phyloP scores from a whole-genome alignment of 2,888 invertebrate genomes.

The Rhodophaea formosa region DNA sequence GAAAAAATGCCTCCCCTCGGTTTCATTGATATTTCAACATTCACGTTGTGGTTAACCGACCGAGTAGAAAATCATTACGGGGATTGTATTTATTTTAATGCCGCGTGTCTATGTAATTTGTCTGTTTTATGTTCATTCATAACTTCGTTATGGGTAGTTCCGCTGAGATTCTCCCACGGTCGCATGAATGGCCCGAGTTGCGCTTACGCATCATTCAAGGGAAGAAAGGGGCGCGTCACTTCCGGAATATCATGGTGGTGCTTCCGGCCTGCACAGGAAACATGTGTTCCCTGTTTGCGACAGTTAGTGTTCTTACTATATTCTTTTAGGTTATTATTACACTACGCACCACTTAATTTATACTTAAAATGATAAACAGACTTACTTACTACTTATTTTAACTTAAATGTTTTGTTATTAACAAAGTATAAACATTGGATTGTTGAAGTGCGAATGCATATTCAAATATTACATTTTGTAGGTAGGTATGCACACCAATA shows the following conservation, averaged over 20 bases:
- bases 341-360: not conserved
- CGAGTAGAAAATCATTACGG: slow-evolving; percentile 45
- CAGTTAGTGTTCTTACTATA: slow-evolving; percentile 43
- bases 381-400: too few species aligned
- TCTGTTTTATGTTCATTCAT: slow-evolving; percentile 66
- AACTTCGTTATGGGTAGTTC: slow-evolving; percentile 62
- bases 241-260: slow-evolving; percentile 71
- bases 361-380: too few species aligned
- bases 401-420: too few species aligned
- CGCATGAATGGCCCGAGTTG: slow-evolving; percentile 52
- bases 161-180: slow-evolving; percentile 68
- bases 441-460: too few species aligned
- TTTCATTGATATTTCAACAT: slow-evolving; percentile 50
- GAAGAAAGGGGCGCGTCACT: slow-evolving; percentile 74
- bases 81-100: slow-evolving; percentile 52
- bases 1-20: slow-evolving; percentile 56
- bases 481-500: too few species aligned
- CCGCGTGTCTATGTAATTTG: slow-evolving; percentile 44
- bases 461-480: too few species aligned
- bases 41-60: slow-evolving; percentile 45
- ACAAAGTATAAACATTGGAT: too few species aligned
- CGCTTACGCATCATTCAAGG: slow-evolving; percentile 45
- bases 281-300: slow-evolving; percentile 67
- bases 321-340: not conserved
- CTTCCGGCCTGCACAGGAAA: slow-evolving; percentile 69